Base-by-base conservation (phyloP, 2,888 invertebrate genomes). In the Blastobasis lacticolella region DNA sequence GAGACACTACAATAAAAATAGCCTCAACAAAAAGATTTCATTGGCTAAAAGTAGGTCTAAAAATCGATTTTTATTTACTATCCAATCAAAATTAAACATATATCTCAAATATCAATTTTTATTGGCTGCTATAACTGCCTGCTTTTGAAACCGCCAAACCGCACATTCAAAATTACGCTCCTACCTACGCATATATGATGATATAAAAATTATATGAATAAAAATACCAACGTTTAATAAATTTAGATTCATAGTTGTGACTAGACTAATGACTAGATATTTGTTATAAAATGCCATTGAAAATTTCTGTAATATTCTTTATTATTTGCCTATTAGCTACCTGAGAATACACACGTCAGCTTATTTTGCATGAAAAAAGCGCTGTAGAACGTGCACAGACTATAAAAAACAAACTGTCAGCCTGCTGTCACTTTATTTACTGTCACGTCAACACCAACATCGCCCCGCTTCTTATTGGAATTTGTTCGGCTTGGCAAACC, bases 51-150 rank as follows among this genome's bases (percentile, higher is more conserved):
- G 0, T 0, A 0, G 0, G n/a, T 4, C 45, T 7, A 37, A 36
- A 7, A 57, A 73, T 71, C 61, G 69, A 71, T 65, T 60, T 49
- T 46, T 10, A 2, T 1, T 43, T 44, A 59, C 4, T 43, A 23
- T 59, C 85, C 85, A 86, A 86, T 83, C 45, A 56, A 10, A 63
- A 54, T 58, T 50, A 61, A 69, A 81, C 85, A 84, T 82, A 80
- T 84, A 82, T 73, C 67, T 58, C 63, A 49, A 58, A 57, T 56
- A 50, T 57, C 50, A 9, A 49, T 54, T 64, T 49, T 64, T 59
- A 80, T 80, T 79, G 76, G 77, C 56, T 45, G n/a, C 53, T 49
- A 23, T 23, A 23, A 23, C 23, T 23, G 23, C 23, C 23, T 23
- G 23, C 23, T 23, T 23, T 23, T 23, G 23, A 23, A 23, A 23